Evolutionary conservation across 2,888 invertebrate genomes (phyloP).

Genomic region (Capitulum mitella): DNA sequence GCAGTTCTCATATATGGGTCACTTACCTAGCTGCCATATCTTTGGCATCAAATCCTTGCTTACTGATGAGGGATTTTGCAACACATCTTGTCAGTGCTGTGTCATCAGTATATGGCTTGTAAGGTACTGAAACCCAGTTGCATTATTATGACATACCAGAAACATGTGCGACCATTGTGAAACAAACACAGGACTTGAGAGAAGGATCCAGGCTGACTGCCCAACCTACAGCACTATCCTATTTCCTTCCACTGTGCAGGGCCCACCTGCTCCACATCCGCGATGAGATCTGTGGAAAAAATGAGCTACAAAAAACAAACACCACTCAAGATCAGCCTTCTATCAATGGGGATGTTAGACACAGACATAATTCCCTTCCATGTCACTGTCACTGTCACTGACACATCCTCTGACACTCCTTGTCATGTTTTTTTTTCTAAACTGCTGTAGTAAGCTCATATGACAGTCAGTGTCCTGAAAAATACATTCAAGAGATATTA

Average conservation of each 20-base stretch:
- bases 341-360: too few species aligned
- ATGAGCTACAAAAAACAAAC: not conserved
- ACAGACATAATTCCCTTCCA: too few species aligned
- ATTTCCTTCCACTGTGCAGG: not conserved
- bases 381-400: too few species aligned
- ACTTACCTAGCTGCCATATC: conserved; percentile 55
- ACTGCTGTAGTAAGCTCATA: too few species aligned
- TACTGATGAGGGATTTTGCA: conserved; percentile 54
- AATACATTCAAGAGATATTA: too few species aligned
- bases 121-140: conserved; percentile 48
- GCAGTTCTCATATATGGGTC: too few species aligned
- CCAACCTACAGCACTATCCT: too few species aligned
- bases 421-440: too few species aligned
- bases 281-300: not conserved
- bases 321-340: too few species aligned
- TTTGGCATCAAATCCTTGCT: conserved; percentile 50
- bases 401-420: too few species aligned
- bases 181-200: not conserved
- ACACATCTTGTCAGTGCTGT: conserved; percentile 61
- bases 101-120: conserved; percentile 59
- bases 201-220: too few species aligned
- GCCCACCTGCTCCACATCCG: not conserved
- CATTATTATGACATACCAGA: not conserved
- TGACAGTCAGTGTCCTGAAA: too few species aligned
- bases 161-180: not conserved